Conservation (phyloP, 2,113 vertebrate species). For the Hippopotamus amphibius region DNA sequence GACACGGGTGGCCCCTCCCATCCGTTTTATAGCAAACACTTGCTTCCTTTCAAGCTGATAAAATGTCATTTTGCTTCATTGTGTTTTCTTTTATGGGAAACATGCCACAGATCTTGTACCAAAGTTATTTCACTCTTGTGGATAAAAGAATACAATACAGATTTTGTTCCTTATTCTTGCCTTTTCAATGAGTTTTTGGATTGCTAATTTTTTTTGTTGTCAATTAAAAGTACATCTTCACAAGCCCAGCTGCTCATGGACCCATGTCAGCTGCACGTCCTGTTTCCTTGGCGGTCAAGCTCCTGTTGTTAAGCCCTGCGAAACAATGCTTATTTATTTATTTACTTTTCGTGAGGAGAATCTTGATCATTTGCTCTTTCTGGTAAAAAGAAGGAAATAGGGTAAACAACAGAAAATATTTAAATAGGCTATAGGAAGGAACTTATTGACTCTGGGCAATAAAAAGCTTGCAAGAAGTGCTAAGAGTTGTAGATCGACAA, state of each 20-base stretch:
- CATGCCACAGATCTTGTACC: slow-evolving; percentile 20
- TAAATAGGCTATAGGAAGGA: not conserved
- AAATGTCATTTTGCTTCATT: slow-evolving; percentile 54
- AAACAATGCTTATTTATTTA: slow-evolving; percentile 29
- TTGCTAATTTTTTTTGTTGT: slow-evolving; percentile 45
- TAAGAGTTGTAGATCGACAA: not conserved
- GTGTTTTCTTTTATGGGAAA: slow-evolving; percentile 55
- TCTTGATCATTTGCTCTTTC: slow-evolving; percentile 39
- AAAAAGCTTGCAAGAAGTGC: slow-evolving; percentile 7
- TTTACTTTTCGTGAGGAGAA: slow-evolving; percentile 47
- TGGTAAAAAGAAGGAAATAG: slow-evolving; percentile 37
- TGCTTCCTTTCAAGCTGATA: slow-evolving; percentile 42
- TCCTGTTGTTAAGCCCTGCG: slow-evolving; percentile 1
- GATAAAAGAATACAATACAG: slow-evolving; percentile 40
- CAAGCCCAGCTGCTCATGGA: not conserved
- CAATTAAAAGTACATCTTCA: slow-evolving; percentile 60
- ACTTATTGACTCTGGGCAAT: not conserved
- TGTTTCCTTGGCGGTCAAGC: not conserved
- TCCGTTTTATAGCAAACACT: slow-evolving; percentile 2
- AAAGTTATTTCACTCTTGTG: slow-evolving; percentile 37
- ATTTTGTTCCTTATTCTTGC: not conserved
- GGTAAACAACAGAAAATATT: slow-evolving; percentile 14
- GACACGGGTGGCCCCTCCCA: not conserved
- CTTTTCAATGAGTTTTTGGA: slow-evolving; percentile 51
- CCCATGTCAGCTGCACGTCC: not conserved